Evolutionary conservation across 1,140 invertebrate genomes (phyloP).

Genomic region (Copidosoma floridanum): DNA sequence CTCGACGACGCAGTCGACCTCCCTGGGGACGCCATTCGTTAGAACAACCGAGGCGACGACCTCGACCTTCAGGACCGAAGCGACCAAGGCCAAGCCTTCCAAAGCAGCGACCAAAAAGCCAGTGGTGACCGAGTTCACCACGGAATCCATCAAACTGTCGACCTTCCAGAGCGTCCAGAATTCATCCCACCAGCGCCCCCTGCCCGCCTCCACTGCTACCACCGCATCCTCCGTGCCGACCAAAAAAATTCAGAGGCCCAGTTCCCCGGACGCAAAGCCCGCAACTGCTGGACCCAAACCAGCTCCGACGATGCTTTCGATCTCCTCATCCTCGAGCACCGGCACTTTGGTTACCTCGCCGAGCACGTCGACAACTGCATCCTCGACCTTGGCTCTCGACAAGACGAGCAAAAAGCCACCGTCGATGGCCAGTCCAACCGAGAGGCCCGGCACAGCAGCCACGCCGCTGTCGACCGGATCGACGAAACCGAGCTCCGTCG

Average conservation of each 20-base stretch:
- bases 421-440: background rate
- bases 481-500: background rate
- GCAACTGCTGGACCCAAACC: conserved; percentile 24
- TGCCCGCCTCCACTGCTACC: background rate
- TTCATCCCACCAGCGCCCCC: conserved; percentile 24
- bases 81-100: conserved; percentile 19
- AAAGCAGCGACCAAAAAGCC: conserved; percentile 34
- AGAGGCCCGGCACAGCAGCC: background rate
- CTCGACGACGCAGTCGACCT: conserved; percentile 19
- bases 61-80: background rate
- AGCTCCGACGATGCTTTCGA: too few species aligned
- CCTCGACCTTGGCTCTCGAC: background rate
- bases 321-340: too few species aligned
- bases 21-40: background rate
- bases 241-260: conserved; percentile 6
- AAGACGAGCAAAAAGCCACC: background rate
- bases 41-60: background rate
- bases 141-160: conserved; percentile 42
- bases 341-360: background rate
- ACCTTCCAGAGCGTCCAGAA: conserved; percentile 51
- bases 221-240: background rate
- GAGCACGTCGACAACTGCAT: background rate
- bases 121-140: conserved; percentile 35
- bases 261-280: background rate
- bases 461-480: background rate